Percentiles rank a stretch among this genome's conserved stretches.
phyloP scores from a whole-genome alignment of 2,797 vertebrate genomes.

The Echiichthys vipera region DNA sequence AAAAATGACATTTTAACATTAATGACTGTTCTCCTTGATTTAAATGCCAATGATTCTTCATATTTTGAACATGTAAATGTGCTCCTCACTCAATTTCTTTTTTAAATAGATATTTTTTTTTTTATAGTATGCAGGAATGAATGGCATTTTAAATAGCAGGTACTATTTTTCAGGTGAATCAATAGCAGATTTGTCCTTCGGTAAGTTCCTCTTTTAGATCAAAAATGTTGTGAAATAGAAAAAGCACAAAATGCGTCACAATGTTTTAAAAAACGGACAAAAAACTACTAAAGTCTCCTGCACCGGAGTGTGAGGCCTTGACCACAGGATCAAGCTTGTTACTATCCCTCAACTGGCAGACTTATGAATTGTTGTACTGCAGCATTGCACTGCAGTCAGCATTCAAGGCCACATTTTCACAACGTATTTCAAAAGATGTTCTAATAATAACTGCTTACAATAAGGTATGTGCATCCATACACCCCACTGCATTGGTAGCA shows the following conservation, averaged over 20 bases:
- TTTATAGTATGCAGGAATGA: background rate
- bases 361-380: background rate
- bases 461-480: background rate
- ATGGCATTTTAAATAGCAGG: background rate
- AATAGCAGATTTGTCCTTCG: background rate
- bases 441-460: background rate
- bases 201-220: background rate
- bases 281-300: background rate
- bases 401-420: background rate
- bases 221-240: background rate
- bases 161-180: background rate
- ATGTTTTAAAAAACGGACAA: background rate
- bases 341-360: background rate
- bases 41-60: conserved; percentile 19
- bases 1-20: background rate
- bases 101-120: conserved; percentile 3
- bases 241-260: background rate
- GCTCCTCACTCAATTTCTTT: background rate
- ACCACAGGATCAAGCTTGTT: background rate
- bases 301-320: background rate
- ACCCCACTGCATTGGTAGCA: too few species aligned
- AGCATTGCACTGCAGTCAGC: background rate
- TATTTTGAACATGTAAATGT: background rate
- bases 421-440: background rate
- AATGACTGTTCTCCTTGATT: conserved; percentile 20